Evolutionary conservation across 1,140 invertebrate species (phyloP).

Genomic region (Venturia canescens): DNA sequence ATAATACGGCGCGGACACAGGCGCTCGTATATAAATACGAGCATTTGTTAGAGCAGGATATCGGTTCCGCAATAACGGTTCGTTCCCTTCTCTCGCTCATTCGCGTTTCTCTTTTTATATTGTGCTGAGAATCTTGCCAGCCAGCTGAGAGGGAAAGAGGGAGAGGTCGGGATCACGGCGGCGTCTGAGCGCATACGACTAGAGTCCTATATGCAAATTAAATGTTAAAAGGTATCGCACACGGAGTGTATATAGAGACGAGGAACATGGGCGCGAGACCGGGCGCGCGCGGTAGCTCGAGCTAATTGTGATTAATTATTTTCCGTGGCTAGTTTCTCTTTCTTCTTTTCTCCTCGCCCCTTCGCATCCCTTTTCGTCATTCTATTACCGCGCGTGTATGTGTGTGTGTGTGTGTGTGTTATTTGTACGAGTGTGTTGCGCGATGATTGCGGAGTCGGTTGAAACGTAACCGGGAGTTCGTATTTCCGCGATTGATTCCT

Average conservation of each 20-base stretch:
- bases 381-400: too few species aligned
- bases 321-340: slow-evolving; percentile 40
- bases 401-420: too few species aligned
- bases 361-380: background rate
- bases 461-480: too few species aligned
- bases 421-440: too few species aligned
- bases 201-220: slow-evolving; percentile 66
- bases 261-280: too few species aligned
- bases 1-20: slow-evolving; percentile 24
- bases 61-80: slow-evolving; percentile 55
- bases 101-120: slow-evolving; percentile 5
- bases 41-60: slow-evolving; percentile 18
- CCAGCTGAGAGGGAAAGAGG: too few species aligned
- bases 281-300: slow-evolving; percentile 46
- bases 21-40: slow-evolving; percentile 3
- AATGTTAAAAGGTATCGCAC: slow-evolving; percentile 67
- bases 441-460: too few species aligned
- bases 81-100: slow-evolving; percentile 44
- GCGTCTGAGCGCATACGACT: slow-evolving; percentile 2
- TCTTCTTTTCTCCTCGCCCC: background rate
- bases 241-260: slow-evolving; percentile 48
- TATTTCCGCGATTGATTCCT: too few species aligned
- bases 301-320: slow-evolving; percentile 69
- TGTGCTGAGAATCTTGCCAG: background rate
- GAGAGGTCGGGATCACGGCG: background rate